Conservation (phyloP, 2,888 invertebrate species). For the Lasioglossum marginatum region DNA sequence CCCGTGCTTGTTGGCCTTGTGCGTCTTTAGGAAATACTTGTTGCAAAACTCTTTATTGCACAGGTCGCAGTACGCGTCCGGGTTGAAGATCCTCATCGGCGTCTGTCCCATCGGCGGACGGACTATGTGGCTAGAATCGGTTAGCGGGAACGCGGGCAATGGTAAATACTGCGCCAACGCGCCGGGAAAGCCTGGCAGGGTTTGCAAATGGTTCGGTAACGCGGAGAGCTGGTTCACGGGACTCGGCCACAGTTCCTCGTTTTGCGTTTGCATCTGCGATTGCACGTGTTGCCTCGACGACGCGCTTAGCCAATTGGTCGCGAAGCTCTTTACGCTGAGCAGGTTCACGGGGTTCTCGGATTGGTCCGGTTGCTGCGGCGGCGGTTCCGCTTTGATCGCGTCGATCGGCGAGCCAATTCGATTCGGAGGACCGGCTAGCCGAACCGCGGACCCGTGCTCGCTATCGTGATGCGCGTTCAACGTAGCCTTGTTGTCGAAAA, state of each 20-base stretch:
- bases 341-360: constrained; percentile 80
- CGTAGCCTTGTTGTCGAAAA: constrained; percentile 76
- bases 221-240: constrained; percentile 58
- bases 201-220: constrained; percentile 76
- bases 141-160: constrained; percentile 86
- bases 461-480: constrained; percentile 78
- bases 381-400: constrained; percentile 70
- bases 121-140: constrained; percentile 81
- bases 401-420: constrained; percentile 52
- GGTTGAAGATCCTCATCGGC: constrained; percentile 93
- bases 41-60: constrained; percentile 99
- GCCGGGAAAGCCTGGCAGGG: constrained; percentile 76
- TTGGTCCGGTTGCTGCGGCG: constrained; percentile 72
- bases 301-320: constrained; percentile 77
- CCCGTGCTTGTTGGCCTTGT: constrained; percentile 98
- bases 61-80: constrained; percentile 98
- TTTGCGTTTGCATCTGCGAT: constrained; percentile 70
- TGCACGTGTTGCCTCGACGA: constrained; percentile 66
- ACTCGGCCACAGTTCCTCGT: constrained; percentile 71
- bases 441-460: constrained; percentile 75
- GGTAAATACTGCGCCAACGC: constrained; percentile 84
- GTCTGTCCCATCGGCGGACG: constrained; percentile 86
- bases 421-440: constrained; percentile 35
- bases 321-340: constrained; percentile 81
- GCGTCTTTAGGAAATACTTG: constrained; percentile 98